Base-by-base conservation (phyloP, 2,113 vertebrate species). In the Guaruba guarouba region DNA sequence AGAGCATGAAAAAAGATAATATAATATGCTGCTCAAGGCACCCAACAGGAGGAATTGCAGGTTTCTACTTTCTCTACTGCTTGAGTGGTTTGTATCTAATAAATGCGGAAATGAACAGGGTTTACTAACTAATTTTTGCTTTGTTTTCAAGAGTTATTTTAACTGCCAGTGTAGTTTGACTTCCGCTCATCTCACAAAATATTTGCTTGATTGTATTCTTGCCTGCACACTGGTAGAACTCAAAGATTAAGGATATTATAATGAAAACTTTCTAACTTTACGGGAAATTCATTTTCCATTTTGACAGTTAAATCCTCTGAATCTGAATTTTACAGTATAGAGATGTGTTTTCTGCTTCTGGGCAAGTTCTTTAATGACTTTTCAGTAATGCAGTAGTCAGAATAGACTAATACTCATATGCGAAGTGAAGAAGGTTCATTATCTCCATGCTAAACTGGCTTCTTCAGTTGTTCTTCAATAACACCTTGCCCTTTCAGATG, bases 401-500 rank as follows among this genome's bases (percentile, higher is more conserved):
- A 61, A 25, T 51, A 39, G 15, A 85, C 17, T 41, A 37, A 3
- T 8, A 70, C 31, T 80, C 41, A 33, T 55, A 25, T 18, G 15
- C 44, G 19, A 83, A 57, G 31, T 48, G 46, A 78, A 67, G 59
- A 41, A 64, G 9, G 7, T 78, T 86, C 15, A 7, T n/a, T 28
- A 17, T 66, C 28, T 92, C n/a, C 14, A 39, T 27, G 39, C 25
- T 84, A 52, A 96, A 79, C 17, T 69, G n/a, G 35, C 5, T 68
- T 22, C 14, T 76, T 59, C 7, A 43, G 8, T 31, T 59, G 7
- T 90, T 73, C 24, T 77, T 94, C 77, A 94, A 1, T 68, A 69
- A 57, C n/a, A 14, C 62, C 17, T 94, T 74, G 98, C 12, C 96
- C 71, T 70, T 89, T 91, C 95, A 99, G 99, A 99, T 99, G 99